Conservation (phyloP, 2,888 invertebrate species). For the Salpingus planirostris region DNA sequence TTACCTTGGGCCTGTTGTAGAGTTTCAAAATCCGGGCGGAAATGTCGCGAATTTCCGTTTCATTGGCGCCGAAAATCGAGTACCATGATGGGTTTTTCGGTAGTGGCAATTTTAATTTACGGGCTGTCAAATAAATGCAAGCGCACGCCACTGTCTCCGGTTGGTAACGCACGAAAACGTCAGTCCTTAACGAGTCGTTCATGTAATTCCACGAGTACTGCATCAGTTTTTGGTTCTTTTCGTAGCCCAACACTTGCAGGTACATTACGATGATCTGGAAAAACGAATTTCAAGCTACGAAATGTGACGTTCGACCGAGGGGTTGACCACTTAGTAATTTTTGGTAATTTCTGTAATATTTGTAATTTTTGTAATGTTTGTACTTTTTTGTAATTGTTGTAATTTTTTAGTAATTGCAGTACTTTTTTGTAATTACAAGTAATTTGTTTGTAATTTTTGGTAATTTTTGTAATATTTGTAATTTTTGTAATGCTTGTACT, state of each 20-base stretch:
- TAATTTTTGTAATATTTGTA: too few species aligned
- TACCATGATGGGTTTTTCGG: constrained; percentile 89
- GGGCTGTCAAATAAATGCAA: constrained; percentile 93
- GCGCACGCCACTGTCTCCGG: constrained; percentile 98
- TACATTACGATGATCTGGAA: constrained; percentile 82
- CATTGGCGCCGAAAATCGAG: constrained; percentile 73
- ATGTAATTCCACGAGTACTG: constrained; percentile 99
- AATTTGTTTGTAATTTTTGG: too few species aligned
- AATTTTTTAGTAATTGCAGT: too few species aligned
- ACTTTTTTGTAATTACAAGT: too few species aligned
- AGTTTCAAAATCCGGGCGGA: constrained; percentile 72
- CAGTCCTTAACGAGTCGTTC: constrained; percentile 96
- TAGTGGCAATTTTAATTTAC: constrained; percentile 75
- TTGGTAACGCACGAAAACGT: constrained; percentile 90
- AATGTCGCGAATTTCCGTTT: constrained; percentile 76
- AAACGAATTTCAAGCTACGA: constrained; percentile 11
- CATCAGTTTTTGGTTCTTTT: constrained; percentile 81
- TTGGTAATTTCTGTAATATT: too few species aligned
- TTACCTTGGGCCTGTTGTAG: constrained; percentile 75
- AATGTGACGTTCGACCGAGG: too few species aligned
- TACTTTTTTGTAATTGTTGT: too few species aligned
- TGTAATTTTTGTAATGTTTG: too few species aligned
- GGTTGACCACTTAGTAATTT: too few species aligned
- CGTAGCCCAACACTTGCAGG: constrained; percentile 75
- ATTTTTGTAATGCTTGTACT: too few species aligned